Evolutionary conservation across 92 coral and sea anemone genomes (phyloP).

Genomic region (Virgularia gustaviana): DNA sequence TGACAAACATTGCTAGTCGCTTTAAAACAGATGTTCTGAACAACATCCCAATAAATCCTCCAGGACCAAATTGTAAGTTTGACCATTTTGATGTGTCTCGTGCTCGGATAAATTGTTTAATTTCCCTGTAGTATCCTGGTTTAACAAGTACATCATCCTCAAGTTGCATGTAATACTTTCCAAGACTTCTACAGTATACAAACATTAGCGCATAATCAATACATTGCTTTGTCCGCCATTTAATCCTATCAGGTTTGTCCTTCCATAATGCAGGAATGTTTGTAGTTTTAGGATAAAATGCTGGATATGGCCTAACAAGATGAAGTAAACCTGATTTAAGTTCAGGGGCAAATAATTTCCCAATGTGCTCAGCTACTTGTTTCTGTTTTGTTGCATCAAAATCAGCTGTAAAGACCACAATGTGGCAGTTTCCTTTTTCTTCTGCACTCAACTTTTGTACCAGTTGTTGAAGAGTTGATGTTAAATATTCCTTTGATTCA

Average conservation of each 20-base stretch:
- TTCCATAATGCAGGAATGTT: constrained; percentile 58
- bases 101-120: constrained; percentile 50
- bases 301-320: constrained; percentile 42
- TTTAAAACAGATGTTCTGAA: constrained; percentile 52
- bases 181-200: constrained; percentile 55
- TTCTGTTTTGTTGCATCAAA: constrained; percentile 27
- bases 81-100: constrained; percentile 55
- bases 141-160: constrained; percentile 64
- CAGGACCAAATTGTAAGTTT: constrained; percentile 67
- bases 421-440: constrained; percentile 54
- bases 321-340: constrained; percentile 55
- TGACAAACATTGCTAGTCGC: constrained; percentile 56
- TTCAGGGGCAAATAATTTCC: constrained; percentile 37
- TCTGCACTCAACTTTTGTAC: constrained; percentile 48
- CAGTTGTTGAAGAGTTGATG: constrained; percentile 52
- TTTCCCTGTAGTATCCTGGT: constrained; percentile 49
- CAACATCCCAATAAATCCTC: constrained; percentile 78
- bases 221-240: constrained; percentile 77
- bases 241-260: constrained; percentile 56
- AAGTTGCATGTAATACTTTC: constrained; percentile 62
- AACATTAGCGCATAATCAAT: constrained; percentile 67
- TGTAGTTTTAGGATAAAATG: constrained; percentile 47
- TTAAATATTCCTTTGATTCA: constrained; percentile 39
- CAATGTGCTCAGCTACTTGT: constrained; percentile 31
- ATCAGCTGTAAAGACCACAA: constrained; percentile 59